Evolutionary conservation across 2,888 invertebrate genomes (phyloP).

Genomic region (Lottia gigantea): DNA sequence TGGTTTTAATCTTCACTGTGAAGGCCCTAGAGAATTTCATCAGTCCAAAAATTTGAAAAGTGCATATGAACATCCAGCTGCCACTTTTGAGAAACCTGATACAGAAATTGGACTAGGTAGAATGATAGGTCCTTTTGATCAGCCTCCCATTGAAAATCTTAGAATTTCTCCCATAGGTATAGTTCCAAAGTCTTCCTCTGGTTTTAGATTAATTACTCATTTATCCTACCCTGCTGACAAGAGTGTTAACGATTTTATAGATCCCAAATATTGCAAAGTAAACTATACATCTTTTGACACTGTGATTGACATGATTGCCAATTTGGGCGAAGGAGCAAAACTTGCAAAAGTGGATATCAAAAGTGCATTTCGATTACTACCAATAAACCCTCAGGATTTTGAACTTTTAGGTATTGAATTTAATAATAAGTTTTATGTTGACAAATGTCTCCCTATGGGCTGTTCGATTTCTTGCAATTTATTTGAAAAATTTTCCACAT

Average conservation of each 20-base stretch:
- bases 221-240: not conserved
- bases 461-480: conserved; percentile 2
- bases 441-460: conserved; percentile 1
- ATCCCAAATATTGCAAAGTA: not conserved
- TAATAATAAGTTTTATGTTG: not conserved
- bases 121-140: not conserved
- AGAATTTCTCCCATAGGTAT: not conserved
- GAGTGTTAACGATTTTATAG: not conserved
- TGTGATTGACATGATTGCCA: not conserved
- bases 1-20: not conserved
- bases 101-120: not conserved
- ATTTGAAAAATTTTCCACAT: conserved; percentile 1
- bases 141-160: not conserved
- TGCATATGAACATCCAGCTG: not conserved
- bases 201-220: not conserved
- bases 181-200: not conserved
- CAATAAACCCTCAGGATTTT: not conserved
- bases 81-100: not conserved
- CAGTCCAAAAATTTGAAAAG: conserved; percentile 8
- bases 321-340: not conserved
- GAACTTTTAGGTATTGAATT: not conserved
- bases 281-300: not conserved
- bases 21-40: not conserved
- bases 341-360: not conserved
- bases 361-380: not conserved